A percentile compares a stretch with the other conserved stretches of the same genome.
phyloP scores from a whole-genome alignment of 2,888 invertebrate genomes.

The Anarsia innoxiella region DNA sequence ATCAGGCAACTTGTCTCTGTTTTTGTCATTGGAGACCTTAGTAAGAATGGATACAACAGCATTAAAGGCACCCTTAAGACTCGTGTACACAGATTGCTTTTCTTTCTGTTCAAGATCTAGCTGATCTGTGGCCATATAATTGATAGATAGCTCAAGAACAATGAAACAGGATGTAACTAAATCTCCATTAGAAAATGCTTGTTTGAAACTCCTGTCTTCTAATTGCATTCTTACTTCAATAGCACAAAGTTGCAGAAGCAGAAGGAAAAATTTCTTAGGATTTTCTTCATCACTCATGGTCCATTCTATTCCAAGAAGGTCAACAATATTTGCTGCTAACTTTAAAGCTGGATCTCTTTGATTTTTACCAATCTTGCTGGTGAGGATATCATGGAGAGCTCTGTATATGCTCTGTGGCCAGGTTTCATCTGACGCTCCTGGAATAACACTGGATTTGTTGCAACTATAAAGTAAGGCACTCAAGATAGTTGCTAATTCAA shows the following conservation, averaged over 20 bases:
- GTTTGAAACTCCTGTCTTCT: slow-evolving; percentile 88
- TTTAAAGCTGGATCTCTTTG: slow-evolving; percentile 93
- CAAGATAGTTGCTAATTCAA: slow-evolving; percentile 88
- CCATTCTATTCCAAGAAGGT: slow-evolving; percentile 90
- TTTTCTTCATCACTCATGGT: slow-evolving; percentile 84
- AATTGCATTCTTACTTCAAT: slow-evolving; percentile 96
- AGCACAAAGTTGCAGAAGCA: slow-evolving; percentile 89
- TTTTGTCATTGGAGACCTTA: slow-evolving; percentile 84
- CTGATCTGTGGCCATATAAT: slow-evolving; percentile 86
- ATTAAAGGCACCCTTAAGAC: slow-evolving; percentile 90
- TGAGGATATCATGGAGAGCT: slow-evolving; percentile 87
- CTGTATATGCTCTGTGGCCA: slow-evolving; percentile 90
- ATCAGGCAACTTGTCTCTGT: slow-evolving; percentile 79
- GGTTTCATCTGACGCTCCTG: slow-evolving; percentile 80
- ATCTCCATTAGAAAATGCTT: slow-evolving; percentile 84
- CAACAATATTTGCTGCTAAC: slow-evolving; percentile 86
- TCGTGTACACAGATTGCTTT: slow-evolving; percentile 91
- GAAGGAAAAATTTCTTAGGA: slow-evolving; percentile 87
- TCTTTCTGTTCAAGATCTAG: slow-evolving; percentile 92
- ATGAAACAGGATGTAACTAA: slow-evolving; percentile 88
- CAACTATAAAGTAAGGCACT: slow-evolving; percentile 84
- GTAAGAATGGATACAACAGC: slow-evolving; percentile 84
- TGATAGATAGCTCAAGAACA: slow-evolving; percentile 85
- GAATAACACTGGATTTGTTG: slow-evolving; percentile 78
- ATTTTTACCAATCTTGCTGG: slow-evolving; percentile 89